Conservation (phyloP, 2,113 vertebrate species). For the Hippocampus guttulatus region DNA sequence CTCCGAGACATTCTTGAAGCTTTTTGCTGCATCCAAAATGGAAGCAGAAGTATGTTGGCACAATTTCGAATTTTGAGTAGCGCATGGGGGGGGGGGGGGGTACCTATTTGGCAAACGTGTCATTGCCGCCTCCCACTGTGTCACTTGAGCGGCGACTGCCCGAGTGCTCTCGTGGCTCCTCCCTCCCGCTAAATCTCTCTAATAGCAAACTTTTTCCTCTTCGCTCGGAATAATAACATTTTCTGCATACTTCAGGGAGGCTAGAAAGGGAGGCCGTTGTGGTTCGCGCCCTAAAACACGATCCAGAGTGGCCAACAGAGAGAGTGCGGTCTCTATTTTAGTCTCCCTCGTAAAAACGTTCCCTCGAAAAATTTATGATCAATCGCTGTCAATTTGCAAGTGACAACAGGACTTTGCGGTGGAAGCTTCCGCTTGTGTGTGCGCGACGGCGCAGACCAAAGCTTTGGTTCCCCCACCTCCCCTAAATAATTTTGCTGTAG, state of each 20-base stretch:
- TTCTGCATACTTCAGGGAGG: slow-evolving; percentile 63
- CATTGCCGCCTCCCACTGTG: slow-evolving; percentile 67
- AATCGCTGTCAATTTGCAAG: slow-evolving; percentile 33
- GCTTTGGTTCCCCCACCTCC: slow-evolving; percentile 11
- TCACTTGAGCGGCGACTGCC: slow-evolving; percentile 39
- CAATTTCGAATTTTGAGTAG: not conserved
- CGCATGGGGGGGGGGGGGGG: slow-evolving; percentile 46
- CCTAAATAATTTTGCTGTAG: slow-evolving; percentile 16
- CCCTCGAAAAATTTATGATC: slow-evolving; percentile 51
- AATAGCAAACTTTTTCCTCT: slow-evolving; percentile 70
- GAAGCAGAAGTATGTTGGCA: slow-evolving; percentile 23
- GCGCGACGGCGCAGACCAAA: slow-evolving; percentile 28
- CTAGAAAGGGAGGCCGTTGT: slow-evolving; percentile 46
- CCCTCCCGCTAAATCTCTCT: slow-evolving; percentile 62
- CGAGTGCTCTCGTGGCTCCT: slow-evolving; percentile 14
- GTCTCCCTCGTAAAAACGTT: slow-evolving; percentile 50
- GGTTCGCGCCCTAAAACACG: slow-evolving; percentile 66
- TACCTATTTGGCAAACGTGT: slow-evolving; percentile 64
- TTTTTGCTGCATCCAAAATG: slow-evolving; percentile 14
- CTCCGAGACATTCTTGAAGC: slow-evolving; percentile 27
- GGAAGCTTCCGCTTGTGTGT: slow-evolving; percentile 11
- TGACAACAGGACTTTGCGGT: slow-evolving; percentile 34
- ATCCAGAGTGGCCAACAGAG: slow-evolving; percentile 60
- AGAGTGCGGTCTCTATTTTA: slow-evolving; percentile 56
- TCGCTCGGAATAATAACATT: slow-evolving; percentile 69